Percentiles rank a stretch among this genome's conserved stretches.
phyloP scores from a whole-genome alignment of 2,113 vertebrate species.

The Thryonomys swinderianus region DNA sequence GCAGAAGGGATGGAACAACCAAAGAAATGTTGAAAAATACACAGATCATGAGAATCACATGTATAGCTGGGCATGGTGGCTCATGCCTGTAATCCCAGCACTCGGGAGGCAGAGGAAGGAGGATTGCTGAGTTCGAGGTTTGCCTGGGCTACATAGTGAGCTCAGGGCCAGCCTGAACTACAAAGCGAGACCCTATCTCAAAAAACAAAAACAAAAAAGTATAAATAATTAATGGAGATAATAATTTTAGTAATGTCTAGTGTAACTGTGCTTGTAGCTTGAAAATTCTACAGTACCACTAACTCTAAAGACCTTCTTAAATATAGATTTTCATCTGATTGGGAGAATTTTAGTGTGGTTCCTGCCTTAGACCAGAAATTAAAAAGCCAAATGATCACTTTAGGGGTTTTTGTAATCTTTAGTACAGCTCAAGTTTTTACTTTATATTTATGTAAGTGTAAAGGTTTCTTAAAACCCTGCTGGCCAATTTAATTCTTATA shows the following conservation, averaged over 20 bases:
- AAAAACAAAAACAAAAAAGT: too few relatives aligned
- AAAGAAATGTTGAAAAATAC: neutral
- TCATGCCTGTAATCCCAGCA: too few relatives aligned
- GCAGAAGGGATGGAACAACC: neutral
- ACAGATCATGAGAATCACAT: neutral
- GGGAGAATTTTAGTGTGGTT: neutral
- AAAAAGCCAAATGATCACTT: neutral
- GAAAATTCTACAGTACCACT: neutral
- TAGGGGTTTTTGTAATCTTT: neutral
- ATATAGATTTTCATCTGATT: neutral
- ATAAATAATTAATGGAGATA: neutral
- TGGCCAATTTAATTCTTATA: neutral
- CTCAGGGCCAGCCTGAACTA: too few relatives aligned
- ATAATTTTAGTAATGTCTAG: neutral
- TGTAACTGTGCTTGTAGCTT: neutral
- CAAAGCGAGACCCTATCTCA: too few relatives aligned
- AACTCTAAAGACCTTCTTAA: slow-evolving; percentile 36
- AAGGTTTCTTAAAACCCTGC: neutral
- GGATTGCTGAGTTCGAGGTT: too few relatives aligned
- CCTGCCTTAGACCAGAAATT: neutral
- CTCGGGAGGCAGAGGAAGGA: too few relatives aligned
- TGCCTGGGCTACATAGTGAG: too few relatives aligned
- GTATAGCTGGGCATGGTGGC: too few relatives aligned
- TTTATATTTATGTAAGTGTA: slow-evolving; percentile 1
- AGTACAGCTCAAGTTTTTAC: neutral